A percentile compares a stretch with the other conserved stretches of the same genome.
phyloP scores from a whole-genome alignment of 2,888 invertebrate genomes.

The Megaustenia siamemsis region DNA sequence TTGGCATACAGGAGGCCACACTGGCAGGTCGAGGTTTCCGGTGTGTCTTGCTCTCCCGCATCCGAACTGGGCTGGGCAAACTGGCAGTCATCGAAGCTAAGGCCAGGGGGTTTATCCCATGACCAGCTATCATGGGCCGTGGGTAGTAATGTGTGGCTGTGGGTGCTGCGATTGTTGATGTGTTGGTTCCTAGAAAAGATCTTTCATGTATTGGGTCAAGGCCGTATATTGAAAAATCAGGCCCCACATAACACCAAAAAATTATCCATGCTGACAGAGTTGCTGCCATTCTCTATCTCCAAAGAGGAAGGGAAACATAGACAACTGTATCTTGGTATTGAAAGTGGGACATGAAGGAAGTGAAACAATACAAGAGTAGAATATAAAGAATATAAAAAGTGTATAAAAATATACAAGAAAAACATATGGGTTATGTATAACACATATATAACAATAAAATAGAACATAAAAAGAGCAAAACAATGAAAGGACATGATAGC shows the following conservation, averaged over 20 bases:
- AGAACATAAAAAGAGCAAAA: too few species aligned
- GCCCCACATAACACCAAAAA: neutral
- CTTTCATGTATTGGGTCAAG: constrained; percentile 74
- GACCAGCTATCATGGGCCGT: constrained; percentile 52
- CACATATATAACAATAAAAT: too few species aligned
- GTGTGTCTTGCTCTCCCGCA: constrained; percentile 69
- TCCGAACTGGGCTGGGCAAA: constrained; percentile 63
- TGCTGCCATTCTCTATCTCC: too few species aligned
- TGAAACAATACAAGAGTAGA: neutral
- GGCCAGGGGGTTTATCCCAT: neutral
- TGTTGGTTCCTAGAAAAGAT: constrained; percentile 73
- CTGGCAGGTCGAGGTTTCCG: constrained; percentile 75
- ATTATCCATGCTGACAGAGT: neutral
- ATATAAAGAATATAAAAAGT: too few species aligned
- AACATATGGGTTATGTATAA: too few species aligned
- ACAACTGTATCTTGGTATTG: neutral
- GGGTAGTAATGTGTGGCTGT: constrained; percentile 48
- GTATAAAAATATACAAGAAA: too few species aligned
- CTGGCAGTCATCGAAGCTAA: constrained; percentile 57
- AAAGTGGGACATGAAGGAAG: neutral
- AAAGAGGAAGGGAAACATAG: neutral
- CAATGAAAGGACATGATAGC: too few species aligned
- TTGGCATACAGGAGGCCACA: constrained; percentile 74
- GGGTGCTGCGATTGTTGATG: constrained; percentile 58
- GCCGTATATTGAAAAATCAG: constrained; percentile 58